phyloP scores from a whole-genome alignment of 1,140 invertebrate species.

The Ceratitis capitata region DNA sequence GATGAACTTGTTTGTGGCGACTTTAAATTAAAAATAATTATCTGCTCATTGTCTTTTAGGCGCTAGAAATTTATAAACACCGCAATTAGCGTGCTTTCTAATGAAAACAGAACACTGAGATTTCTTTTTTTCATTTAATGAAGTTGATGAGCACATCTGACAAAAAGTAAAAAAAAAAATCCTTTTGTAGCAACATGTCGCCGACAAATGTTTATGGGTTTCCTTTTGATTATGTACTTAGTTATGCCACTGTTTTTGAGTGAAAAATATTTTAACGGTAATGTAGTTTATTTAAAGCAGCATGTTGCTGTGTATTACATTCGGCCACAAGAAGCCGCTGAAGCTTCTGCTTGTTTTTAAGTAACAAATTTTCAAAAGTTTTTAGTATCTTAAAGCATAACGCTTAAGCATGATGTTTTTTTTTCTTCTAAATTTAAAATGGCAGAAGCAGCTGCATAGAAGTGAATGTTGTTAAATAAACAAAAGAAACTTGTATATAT shows the following conservation, averaged over 20 bases:
- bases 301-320: no score
- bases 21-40: slow-evolving; percentile 3
- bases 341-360: no score
- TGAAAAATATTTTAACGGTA: background rate
- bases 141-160: background rate
- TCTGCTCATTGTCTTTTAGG: slow-evolving; percentile 6
- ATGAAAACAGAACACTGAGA: background rate
- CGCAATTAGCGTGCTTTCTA: background rate
- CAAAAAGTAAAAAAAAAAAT: background rate
- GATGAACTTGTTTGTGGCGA: background rate
- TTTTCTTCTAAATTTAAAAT: no score
- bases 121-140: background rate
- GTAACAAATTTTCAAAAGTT: no score
- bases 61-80: background rate
- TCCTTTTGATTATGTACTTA: background rate
- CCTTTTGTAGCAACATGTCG: background rate
- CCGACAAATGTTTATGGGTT: background rate
- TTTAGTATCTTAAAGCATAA: no score
- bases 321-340: no score
- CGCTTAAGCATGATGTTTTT: no score
- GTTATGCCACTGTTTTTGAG: background rate
- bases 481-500: background rate
- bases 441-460: no score
- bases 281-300: background rate
- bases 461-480: no score